Conservation (phyloP, 37 sponge, comb jelly and placozoan genomes). For the Eunapius fragilis region DNA sequence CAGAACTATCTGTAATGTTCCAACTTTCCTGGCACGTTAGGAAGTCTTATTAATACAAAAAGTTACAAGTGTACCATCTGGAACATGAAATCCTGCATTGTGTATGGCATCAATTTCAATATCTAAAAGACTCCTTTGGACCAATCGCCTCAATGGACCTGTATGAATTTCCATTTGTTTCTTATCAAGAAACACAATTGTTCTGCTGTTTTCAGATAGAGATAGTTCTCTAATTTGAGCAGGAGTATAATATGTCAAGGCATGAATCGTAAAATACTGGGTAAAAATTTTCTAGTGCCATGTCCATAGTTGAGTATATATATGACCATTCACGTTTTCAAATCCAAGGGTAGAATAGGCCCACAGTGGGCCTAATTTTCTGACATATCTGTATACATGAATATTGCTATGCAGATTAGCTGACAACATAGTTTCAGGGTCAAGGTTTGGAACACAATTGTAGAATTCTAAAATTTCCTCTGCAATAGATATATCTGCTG, state of each 20-base stretch:
- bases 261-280: neutral
- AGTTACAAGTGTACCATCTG: neutral
- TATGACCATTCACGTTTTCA: conserved; percentile 26
- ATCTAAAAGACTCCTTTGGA: neutral
- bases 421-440: neutral
- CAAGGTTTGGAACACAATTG: neutral
- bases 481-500: conserved; percentile 2
- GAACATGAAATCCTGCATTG: neutral
- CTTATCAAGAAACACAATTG: neutral
- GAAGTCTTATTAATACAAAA: neutral
- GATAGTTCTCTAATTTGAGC: neutral
- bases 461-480: neutral
- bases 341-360: conserved; percentile 3
- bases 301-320: conserved; percentile 1
- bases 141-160: neutral
- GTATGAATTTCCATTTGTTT: neutral
- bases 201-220: neutral
- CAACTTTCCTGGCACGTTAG: neutral
- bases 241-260: neutral
- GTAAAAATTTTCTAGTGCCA: conserved; percentile 9
- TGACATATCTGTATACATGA: conserved; percentile 4
- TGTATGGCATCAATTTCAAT: neutral
- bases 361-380: neutral
- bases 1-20: neutral
- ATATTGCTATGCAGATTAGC: neutral